These are phyloP conservation scores for Fringilla coelebs DNA, from an alignment of 2,797 vertebrate species.

Conservation along the genomic window DNA sequence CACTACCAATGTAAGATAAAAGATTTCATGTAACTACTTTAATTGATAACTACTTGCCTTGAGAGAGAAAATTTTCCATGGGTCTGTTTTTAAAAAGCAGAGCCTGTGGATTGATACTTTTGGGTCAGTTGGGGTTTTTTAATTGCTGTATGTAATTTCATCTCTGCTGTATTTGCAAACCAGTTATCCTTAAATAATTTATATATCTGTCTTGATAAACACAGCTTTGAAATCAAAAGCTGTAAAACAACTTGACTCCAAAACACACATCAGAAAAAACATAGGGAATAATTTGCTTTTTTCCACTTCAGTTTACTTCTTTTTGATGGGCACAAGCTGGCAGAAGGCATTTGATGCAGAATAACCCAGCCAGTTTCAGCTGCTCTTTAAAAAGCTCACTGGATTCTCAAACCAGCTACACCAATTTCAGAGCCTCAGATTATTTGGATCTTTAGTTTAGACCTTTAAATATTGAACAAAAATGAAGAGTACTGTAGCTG, in stretches of 20 bases:
- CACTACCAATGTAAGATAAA: neutral
- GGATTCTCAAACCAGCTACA: neutral
- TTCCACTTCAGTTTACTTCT: neutral
- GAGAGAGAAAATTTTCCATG: neutral
- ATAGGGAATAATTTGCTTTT: neutral
- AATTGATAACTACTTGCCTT: neutral
- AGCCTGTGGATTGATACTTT: neutral
- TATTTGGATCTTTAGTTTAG: neutral
- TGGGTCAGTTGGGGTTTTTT: neutral
- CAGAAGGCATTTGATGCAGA: constrained; percentile 17
- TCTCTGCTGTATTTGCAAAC: neutral
- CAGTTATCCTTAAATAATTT: neutral
- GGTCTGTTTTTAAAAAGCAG: neutral
- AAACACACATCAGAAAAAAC: neutral
- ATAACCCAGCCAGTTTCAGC: neutral
- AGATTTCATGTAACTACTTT: neutral
- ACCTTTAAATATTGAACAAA: neutral
- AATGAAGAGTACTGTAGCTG: neutral
- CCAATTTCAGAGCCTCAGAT: neutral
- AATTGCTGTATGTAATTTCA: neutral
- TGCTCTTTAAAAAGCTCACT: neutral
- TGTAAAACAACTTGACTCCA: neutral
- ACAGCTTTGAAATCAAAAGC: constrained; percentile 2
- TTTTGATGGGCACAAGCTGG: neutral
- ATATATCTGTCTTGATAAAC: neutral